Evolutionary conservation across 1,140 invertebrate genomes (phyloP).

Genomic region (Tetragonula clypearis): DNA sequence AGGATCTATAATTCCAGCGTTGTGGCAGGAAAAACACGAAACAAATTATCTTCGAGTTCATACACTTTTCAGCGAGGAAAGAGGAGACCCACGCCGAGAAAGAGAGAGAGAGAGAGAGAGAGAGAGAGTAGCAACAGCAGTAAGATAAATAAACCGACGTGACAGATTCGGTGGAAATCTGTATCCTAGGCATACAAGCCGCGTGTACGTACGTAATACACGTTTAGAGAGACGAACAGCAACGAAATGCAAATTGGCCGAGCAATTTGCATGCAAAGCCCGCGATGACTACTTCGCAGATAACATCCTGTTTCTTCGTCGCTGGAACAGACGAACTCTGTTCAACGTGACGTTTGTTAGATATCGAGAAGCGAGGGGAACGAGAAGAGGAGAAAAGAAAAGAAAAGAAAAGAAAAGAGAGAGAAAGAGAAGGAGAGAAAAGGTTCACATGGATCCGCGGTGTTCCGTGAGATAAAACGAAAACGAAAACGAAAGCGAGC

Average conservation of each 20-base stretch:
- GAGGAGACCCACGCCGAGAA: no score
- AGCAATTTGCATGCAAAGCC: background rate
- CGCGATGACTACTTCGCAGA: background rate
- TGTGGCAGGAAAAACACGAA: no score
- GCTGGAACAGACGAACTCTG: background rate
- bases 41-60: no score
- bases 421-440: background rate
- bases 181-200: background rate
- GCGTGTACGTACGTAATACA: background rate
- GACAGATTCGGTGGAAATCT: background rate
- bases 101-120: no score
- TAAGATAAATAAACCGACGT: no score
- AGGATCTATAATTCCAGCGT: no score
- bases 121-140: no score
- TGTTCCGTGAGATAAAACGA: background rate
- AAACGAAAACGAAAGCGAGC: background rate
- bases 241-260: background rate
- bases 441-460: background rate
- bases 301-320: background rate
- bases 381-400: no score
- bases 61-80: no score
- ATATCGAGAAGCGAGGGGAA: background rate
- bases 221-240: background rate
- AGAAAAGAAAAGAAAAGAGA: no score
- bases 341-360: background rate